These are phyloP conservation scores for Rutpela maculata DNA, from an alignment of 2,888 invertebrate genomes.

Conservation along the genomic window DNA sequence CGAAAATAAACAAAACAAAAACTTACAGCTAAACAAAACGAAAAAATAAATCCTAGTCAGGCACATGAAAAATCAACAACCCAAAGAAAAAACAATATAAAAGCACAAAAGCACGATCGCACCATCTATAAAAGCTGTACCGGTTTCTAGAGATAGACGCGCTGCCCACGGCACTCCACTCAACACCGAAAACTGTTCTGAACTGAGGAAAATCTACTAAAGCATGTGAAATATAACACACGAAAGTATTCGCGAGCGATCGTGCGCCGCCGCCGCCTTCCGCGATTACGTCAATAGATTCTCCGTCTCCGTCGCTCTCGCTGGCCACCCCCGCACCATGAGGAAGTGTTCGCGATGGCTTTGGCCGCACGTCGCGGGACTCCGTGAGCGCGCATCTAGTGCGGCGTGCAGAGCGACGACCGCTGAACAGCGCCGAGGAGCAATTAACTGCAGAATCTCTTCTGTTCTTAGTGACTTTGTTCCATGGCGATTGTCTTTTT, in stretches of 20 bases:
- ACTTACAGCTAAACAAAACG: constrained; percentile 47
- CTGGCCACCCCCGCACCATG: constrained; percentile 68
- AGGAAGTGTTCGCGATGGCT: constrained; percentile 41
- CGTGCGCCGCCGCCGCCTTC: constrained; percentile 57
- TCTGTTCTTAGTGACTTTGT: constrained; percentile 42
- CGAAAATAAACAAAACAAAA: constrained; percentile 40
- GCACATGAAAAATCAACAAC: constrained; percentile 14
- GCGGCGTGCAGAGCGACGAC: constrained; percentile 24
- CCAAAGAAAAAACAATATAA: constrained; percentile 25
- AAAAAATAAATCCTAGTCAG: constrained; percentile 38
- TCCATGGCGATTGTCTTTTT: constrained; percentile 42
- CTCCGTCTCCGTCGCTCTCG: constrained; percentile 65
- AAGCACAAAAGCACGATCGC: constrained; percentile 35
- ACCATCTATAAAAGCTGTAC: constrained; percentile 26
- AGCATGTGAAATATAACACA: constrained; percentile 54
- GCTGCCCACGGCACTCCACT: neutral
- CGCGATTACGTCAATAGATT: constrained; percentile 73
- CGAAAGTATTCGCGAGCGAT: constrained; percentile 44
- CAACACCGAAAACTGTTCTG: constrained; percentile 4
- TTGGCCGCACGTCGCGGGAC: constrained; percentile 42
- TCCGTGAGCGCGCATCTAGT: constrained; percentile 41
- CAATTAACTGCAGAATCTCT: constrained; percentile 39
- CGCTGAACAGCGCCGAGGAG: neutral
- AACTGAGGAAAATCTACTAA: constrained; percentile 48
- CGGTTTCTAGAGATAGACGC: constrained; percentile 3